Percentiles rank a stretch among this genome's conserved stretches.
Conservation (phyloP, 2,113 vertebrate genomes). For the Elanus axillaris region DNA sequence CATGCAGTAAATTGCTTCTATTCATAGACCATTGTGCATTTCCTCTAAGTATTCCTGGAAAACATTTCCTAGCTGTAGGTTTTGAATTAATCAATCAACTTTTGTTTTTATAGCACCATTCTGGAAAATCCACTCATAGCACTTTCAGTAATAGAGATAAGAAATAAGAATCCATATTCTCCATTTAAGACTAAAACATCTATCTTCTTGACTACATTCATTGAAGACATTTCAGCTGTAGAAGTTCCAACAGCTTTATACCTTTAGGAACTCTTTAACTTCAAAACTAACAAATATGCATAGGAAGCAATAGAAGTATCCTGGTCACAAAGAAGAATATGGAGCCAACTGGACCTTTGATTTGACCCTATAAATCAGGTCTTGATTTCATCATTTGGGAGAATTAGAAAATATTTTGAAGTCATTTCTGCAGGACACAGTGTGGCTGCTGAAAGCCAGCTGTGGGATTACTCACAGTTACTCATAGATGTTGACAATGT, state of each 20-base stretch:
- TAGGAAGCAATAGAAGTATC: not conserved
- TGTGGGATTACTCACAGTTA: not conserved
- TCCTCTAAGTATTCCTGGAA: slow-evolving; percentile 42
- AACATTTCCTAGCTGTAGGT: slow-evolving; percentile 42
- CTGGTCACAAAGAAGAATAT: not conserved
- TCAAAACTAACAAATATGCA: not conserved
- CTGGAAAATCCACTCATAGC: slow-evolving; percentile 67
- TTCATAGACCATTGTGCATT: not conserved
- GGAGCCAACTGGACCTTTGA: not conserved
- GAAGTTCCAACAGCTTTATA: not conserved
- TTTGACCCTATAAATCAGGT: not conserved
- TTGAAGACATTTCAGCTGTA: slow-evolving; percentile 2
- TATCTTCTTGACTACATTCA: slow-evolving; percentile 52
- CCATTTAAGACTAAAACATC: slow-evolving; percentile 69
- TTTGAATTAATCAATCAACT: slow-evolving; percentile 71
- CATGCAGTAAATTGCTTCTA: not conserved
- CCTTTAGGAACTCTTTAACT: not conserved
- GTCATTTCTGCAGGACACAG: not conserved
- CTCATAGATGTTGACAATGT: not conserved
- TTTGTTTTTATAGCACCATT: slow-evolving; percentile 71
- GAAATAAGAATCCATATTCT: slow-evolving; percentile 64
- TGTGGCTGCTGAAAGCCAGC: not conserved
- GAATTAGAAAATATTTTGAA: not conserved
- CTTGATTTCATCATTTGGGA: not conserved
- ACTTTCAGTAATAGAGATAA: slow-evolving; percentile 71